phyloP scores from a whole-genome alignment of 2,113 vertebrate genomes.

The Origma solitaria region DNA sequence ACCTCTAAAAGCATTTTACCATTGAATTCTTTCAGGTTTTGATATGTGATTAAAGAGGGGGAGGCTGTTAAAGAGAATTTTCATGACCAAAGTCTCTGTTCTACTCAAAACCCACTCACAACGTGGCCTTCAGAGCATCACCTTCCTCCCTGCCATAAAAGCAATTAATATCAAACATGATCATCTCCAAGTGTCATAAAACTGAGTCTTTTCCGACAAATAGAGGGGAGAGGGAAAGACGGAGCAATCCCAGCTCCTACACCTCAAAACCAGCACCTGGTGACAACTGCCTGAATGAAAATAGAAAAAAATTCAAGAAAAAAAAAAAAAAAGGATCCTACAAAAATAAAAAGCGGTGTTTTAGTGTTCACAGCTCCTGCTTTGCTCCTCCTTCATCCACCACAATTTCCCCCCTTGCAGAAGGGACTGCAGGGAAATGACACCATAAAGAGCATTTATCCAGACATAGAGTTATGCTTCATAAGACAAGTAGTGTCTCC shows the following conservation, averaged over 20 bases:
- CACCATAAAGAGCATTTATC: not conserved
- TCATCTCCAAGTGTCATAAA: not conserved
- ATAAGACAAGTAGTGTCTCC: not conserved
- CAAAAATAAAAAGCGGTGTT: not conserved
- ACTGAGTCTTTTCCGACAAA: not conserved
- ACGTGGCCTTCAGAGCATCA: not conserved
- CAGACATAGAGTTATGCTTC: not conserved
- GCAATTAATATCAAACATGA: not conserved
- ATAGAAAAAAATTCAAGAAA: not conserved
- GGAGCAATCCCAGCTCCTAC: not conserved
- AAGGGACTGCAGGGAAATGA: not conserved
- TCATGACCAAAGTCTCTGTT: not conserved
- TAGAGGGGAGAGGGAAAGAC: not conserved
- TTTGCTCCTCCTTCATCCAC: not conserved
- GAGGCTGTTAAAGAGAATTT: not conserved
- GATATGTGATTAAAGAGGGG: not conserved
- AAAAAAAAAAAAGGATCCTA: not conserved
- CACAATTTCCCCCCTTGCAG: not conserved
- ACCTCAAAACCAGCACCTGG: not conserved
- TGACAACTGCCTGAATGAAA: not conserved
- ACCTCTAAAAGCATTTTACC: not conserved
- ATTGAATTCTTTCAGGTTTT: not conserved
- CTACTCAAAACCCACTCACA: not conserved
- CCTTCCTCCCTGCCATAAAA: not conserved
- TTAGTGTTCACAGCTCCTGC: not conserved